Evolutionary conservation across 2,888 invertebrate genomes (phyloP).

Genomic region (Caenorhabditis sp.): DNA sequence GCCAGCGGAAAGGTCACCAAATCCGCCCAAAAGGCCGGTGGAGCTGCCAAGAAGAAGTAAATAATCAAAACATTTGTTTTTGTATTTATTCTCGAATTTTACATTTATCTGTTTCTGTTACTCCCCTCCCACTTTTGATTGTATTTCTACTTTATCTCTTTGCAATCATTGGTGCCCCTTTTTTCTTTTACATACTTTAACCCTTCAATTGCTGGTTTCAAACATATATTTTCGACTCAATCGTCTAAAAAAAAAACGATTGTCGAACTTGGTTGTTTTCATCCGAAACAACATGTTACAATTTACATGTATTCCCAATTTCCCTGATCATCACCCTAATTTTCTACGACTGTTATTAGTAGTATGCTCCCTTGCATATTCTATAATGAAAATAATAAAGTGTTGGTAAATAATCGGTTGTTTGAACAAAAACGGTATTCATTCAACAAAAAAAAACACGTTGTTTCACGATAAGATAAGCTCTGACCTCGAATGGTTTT

Average conservation of each 20-base stretch:
- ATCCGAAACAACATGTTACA: neutral
- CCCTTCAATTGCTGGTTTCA: neutral
- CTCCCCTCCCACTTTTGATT: slow-evolving; percentile 34
- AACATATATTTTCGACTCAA: neutral
- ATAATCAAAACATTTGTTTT: neutral
- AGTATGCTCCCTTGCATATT: neutral
- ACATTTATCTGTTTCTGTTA: slow-evolving; percentile 31
- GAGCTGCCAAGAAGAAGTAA: slow-evolving; percentile 58
- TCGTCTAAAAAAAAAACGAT: neutral
- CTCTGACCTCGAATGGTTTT: slow-evolving; percentile 4
- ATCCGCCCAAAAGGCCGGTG: slow-evolving; percentile 93
- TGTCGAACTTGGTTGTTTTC: neutral
- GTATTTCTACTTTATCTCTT: slow-evolving; percentile 7
- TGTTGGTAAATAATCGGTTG: neutral
- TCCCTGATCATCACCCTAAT: neutral
- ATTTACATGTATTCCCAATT: neutral
- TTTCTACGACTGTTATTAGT: neutral
- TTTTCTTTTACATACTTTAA: slow-evolving; percentile 3
- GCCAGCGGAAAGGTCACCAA: slow-evolving; percentile 86
- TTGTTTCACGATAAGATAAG: neutral
- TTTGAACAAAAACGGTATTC: neutral
- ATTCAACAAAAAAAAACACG: neutral
- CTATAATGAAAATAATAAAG: slow-evolving; percentile 4
- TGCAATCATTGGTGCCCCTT: slow-evolving; percentile 26
- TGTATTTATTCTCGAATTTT: neutral